A percentile compares a stretch with the other conserved stretches of the same genome.
These are phyloP conservation scores for Lasioglossum marginatum DNA, from an alignment of 2,888 invertebrate species.

Conservation along the genomic window DNA sequence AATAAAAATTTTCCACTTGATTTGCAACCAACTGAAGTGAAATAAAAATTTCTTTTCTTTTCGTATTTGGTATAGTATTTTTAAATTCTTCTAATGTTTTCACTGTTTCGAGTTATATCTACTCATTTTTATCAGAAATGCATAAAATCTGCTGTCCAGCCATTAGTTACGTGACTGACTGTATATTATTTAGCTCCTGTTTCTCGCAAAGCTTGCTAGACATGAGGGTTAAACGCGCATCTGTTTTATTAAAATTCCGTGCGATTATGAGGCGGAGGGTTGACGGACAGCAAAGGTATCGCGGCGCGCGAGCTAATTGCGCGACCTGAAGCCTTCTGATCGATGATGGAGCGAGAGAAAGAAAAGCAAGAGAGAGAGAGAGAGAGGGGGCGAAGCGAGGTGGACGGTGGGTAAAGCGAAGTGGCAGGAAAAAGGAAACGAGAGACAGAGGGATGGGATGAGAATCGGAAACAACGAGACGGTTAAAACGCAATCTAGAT, in stretches of 20 bases:
- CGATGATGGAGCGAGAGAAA: neutral
- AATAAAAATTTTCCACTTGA: no score
- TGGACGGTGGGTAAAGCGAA: neutral
- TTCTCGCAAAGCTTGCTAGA: no score
- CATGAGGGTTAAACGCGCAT: neutral
- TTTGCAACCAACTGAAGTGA: no score
- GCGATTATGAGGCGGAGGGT: neutral
- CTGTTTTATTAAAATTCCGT: neutral
- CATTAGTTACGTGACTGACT: no score
- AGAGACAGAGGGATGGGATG: neutral
- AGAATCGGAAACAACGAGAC: conserved; percentile 61
- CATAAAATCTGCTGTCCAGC: no score
- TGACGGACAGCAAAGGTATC: neutral
- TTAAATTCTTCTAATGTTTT: no score
- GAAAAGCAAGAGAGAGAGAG: neutral
- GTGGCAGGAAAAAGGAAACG: conserved; percentile 2
- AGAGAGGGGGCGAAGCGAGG: neutral
- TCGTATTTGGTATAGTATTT: no score
- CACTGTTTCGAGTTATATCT: no score
- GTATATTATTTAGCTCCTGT: no score
- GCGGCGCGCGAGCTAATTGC: conserved; percentile 3
- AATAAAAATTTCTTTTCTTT: no score
- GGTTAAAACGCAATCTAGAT: conserved; percentile 78
- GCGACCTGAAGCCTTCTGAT: neutral
- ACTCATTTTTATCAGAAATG: no score